Evolutionary conservation across 2,797 vertebrate genomes (phyloP), one percentile per base, ranked within the genome.

Genomic region (Pithecia hirsuta): DNA sequence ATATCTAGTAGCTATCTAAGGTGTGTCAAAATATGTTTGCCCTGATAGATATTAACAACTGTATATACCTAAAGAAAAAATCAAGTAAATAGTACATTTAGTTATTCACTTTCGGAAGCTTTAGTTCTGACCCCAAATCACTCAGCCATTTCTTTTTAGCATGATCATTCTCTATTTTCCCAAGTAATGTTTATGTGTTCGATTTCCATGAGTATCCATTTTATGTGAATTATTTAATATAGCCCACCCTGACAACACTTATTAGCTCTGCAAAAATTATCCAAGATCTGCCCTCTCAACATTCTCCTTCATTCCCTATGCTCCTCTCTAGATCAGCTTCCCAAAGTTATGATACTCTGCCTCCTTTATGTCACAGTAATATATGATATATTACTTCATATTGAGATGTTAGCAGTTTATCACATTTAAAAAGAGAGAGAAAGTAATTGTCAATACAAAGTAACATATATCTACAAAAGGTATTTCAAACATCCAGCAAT

Each of bases 381-480:
- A 48, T 52, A 22, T 70, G 41, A 67, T 91, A 3, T 59, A 48
- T 76, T 93, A 85, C 72, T 86, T 80, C 11, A 75, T 84, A 80
- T 13, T 15, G 67, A 92, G 28, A 75, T 86, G 28, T 41, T 84
- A 94, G 13, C 48, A 22, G 81, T 82, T 64, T 81, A 57, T 80
- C 39, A 75, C 44, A 72, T 82, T 72, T 89, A 14, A 87, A 85
- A 76, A 89, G 12, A 76, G 84, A 78, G 20, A 22, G 82, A 86
- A 94, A n/a, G 33, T 46, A 96, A 87, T 67, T 64, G 75, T 89
- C 79, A 91, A 83, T 59, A 70, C 39, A 57, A 86, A 82, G 36
- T 44, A 90, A 67, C 2, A 30, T 52, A 61, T 52, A 14, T 61
- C 48, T 81, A 61, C 8, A 20, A 39, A 90, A 44, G 5, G 14